These are phyloP conservation scores for Thermophis baileyi DNA, from an alignment of 2,113 vertebrate species.

Conservation along the genomic window DNA sequence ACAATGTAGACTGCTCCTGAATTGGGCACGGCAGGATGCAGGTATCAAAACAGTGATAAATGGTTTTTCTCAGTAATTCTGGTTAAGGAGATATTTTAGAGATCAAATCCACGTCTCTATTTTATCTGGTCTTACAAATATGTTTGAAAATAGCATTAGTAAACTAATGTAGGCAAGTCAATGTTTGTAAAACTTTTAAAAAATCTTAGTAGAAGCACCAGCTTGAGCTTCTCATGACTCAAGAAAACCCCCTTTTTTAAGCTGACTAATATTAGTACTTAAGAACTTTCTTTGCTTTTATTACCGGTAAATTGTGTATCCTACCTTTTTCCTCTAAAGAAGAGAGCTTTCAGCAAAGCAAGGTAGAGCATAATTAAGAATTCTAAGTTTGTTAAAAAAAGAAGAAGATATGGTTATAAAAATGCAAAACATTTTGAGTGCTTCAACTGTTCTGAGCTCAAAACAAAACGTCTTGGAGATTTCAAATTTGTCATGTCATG, in stretches of 20 bases:
- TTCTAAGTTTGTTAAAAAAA: background rate
- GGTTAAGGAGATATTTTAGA: background rate
- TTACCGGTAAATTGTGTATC: too few relatives aligned
- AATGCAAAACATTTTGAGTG: background rate
- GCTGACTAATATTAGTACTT: background rate
- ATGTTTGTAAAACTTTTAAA: background rate
- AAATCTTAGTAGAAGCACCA: background rate
- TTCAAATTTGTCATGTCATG: background rate
- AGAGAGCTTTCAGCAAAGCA: background rate
- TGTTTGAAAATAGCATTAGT: background rate
- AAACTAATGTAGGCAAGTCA: background rate
- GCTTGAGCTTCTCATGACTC: background rate
- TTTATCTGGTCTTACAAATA: background rate
- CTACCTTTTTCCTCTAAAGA: background rate
- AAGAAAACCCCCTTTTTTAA: background rate
- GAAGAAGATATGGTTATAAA: background rate
- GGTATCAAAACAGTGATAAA: background rate
- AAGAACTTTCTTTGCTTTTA: background rate
- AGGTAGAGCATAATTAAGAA: background rate
- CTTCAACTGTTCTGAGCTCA: background rate
- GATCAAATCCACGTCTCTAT: background rate
- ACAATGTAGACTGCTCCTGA: background rate
- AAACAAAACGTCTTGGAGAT: background rate
- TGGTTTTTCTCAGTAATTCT: background rate
- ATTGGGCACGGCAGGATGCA: background rate